phyloP scores from a whole-genome alignment of 2,113 vertebrate genomes.

The Dasyprocta punctata region DNA sequence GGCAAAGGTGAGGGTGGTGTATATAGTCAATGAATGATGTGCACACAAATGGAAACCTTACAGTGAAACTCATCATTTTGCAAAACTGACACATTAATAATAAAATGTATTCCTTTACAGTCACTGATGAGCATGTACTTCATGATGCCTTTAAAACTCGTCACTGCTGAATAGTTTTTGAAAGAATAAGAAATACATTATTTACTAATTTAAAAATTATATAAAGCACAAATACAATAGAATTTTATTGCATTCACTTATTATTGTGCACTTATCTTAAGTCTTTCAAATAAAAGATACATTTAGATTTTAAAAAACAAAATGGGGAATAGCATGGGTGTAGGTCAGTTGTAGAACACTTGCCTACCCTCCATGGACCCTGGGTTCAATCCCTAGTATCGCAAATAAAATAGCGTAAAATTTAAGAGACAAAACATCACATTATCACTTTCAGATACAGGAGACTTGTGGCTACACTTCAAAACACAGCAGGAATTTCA shows the following conservation, averaged over 20 bases:
- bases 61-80: neutral
- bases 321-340: neutral
- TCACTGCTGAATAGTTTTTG: constrained; percentile 30
- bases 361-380: neutral
- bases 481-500: neutral
- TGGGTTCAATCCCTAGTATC: neutral
- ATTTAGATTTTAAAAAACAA: constrained; percentile 14
- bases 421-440: neutral
- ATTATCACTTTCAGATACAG: neutral
- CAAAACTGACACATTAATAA: neutral
- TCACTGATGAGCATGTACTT: constrained; percentile 45
- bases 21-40: neutral
- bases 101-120: constrained; percentile 30
- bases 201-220: neutral
- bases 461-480: neutral
- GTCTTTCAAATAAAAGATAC: neutral
- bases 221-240: neutral
- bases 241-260: neutral
- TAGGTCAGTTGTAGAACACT: neutral
- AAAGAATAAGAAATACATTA: neutral
- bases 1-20: neutral
- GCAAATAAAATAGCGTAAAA: neutral
- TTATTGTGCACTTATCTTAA: neutral
- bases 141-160: constrained; percentile 56
- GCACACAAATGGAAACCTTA: neutral